Base-by-base conservation (phyloP, 2,888 invertebrate genomes). In the Bellardia bayeri region DNA sequence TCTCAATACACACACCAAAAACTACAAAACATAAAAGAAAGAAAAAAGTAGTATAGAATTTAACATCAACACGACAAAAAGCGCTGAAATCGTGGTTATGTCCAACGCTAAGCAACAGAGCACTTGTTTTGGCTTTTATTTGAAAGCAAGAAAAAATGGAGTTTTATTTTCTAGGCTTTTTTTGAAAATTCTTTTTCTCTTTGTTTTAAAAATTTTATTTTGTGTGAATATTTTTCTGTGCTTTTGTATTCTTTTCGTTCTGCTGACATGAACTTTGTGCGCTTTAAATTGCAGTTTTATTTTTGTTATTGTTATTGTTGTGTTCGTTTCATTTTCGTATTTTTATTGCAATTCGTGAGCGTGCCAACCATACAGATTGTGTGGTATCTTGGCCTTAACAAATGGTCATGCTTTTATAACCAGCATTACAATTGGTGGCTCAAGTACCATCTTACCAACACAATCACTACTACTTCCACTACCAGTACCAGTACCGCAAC, bases 261-360 rank as follows among this genome's bases (percentile, higher is more conserved):
- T 90, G 91, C 91, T 91, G 91, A 91, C 91, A 91, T 92, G 92
- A 92, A 92, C 92, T 92, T 91, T 92, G 90, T 91, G 90, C 91
- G 86, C 91, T 89, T 90, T 90, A 92, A 91, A 92, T 92, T 92
- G 91, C 92, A 91, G 91, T 92, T 92, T 92, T 58, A n/a, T 16
- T 5, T 58, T 58, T 30, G 11, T 30, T 91, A 33, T 66, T 80
- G 23, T 23, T 23, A 63, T 66, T 61, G 8, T 66, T 64, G 9
- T 14, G 13, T 54, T 54, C 8, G 3, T 66, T 42, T 16, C n/a
- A 23, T 14, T 42, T 58, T 79, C 16, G 33, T 72, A 45, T 68
- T 72, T 81, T 56, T 91, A 92, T 92, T 92, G 91, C 92, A 92
- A 92, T 92, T 92, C 92, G 92, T 92, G 92, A 92, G 92, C 88